A percentile compares a stretch with the other conserved stretches of the same genome.
Evolutionary conservation across 2,113 vertebrate genomes (phyloP).

Genomic region (Clupea harengus): DNA sequence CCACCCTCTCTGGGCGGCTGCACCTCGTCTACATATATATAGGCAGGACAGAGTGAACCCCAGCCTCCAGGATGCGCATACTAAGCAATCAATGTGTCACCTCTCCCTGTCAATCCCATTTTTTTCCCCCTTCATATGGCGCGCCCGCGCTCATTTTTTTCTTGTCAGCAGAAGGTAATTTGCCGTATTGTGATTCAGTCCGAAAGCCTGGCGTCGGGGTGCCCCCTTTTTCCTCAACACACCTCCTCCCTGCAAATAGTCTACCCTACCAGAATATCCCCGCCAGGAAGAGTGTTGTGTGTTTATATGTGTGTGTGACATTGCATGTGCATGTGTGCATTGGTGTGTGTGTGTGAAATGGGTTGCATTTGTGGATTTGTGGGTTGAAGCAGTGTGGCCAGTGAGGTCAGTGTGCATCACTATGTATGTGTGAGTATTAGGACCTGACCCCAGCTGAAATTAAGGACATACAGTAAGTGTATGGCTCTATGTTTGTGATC

Average conservation of each 20-base stretch:
- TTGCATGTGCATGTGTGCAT: not conserved
- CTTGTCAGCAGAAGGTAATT: slow-evolving; percentile 81
- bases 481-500: not conserved
- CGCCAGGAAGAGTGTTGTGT: not conserved
- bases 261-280: not conserved
- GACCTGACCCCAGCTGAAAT: not conserved
- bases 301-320: not conserved
- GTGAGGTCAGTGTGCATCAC: not conserved
- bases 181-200: slow-evolving; percentile 79
- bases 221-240: slow-evolving; percentile 32
- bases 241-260: slow-evolving; percentile 24
- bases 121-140: slow-evolving; percentile 60
- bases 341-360: not conserved
- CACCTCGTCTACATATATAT: slow-evolving; percentile 75
- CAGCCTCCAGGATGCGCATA: slow-evolving; percentile 72
- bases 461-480: not conserved
- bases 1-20: slow-evolving; percentile 63
- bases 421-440: not conserved
- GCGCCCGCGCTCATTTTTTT: slow-evolving; percentile 75
- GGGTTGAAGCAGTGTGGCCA: not conserved
- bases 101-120: slow-evolving; percentile 72
- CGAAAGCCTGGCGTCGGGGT: slow-evolving; percentile 69
- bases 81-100: slow-evolving; percentile 81
- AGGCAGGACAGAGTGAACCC: slow-evolving; percentile 66
- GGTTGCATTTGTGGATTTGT: not conserved